Conservation (phyloP, 30 jellyfish, hydroid and myxozoan species). For the Haliclystus octoradiatus region DNA sequence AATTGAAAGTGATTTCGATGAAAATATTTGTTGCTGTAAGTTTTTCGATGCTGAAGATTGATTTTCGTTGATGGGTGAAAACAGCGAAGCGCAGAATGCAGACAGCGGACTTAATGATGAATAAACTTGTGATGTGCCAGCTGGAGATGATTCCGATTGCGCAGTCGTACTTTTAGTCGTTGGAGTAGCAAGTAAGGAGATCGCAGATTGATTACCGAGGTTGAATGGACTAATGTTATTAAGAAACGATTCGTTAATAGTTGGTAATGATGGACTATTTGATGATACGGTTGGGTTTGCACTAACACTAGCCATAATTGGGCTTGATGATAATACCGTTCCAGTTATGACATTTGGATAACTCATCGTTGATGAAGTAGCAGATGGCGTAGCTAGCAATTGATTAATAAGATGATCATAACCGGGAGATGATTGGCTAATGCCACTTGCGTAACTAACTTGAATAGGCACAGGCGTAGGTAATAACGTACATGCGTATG, state of each 20-base stretch:
- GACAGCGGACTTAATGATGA: constrained; percentile 66
- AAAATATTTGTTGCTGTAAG: constrained; percentile 36
- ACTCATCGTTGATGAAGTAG: neutral
- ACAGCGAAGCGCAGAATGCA: constrained; percentile 58
- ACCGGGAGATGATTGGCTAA: neutral
- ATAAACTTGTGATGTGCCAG: constrained; percentile 9
- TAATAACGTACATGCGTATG: neutral
- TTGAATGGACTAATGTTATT: constrained; percentile 9
- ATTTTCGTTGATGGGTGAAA: constrained; percentile 42
- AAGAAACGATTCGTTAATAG: neutral
- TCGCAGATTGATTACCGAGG: constrained; percentile 33
- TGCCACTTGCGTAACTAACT: no score
- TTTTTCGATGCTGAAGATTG: neutral
- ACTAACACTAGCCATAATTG: neutral
- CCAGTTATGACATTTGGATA: neutral
- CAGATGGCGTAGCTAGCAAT: neutral
- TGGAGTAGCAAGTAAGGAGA: constrained; percentile 28
- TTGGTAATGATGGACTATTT: neutral
- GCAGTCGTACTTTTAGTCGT: constrained; percentile 26
- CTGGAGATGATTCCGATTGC: constrained; percentile 23
- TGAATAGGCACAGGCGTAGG: neutral
- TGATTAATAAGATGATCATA: neutral
- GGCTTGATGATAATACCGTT: neutral
- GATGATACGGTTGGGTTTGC: neutral
- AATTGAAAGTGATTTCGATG: constrained; percentile 29